Evolutionary conservation across 2,113 vertebrate species (phyloP), one percentile per base, ranked within the genome.

Genomic region (Zosterops japonicus): DNA sequence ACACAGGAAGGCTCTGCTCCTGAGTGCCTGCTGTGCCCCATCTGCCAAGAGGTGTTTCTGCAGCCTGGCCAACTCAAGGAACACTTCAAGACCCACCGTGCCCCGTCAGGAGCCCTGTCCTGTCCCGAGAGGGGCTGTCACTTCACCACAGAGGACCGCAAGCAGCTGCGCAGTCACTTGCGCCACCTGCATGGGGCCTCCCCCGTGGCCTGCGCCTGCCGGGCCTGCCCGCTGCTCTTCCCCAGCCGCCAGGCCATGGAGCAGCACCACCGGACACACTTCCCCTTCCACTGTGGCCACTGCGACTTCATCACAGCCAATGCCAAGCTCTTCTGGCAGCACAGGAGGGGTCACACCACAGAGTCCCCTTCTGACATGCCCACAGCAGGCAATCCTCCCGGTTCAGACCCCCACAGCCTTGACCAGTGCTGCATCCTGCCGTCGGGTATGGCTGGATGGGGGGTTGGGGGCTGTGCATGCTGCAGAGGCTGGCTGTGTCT

Each of bases 221-320:
- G 95, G 16, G 95, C 97, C 96, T 99, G 98, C 89, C 95, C 97
- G 0, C 78, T 96, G 69, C 96, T 98, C 23, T 99, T 99, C 84
- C 94, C 94, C 64, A 98, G 95, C 79, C 96, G 44, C 39, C 95
- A 69, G 4, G 98, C 97, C 93, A 98, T 99, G 98, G 98, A 98
- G 69, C 96, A 90, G 67, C 98, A 99, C 79, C 89, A 92, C 52
- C 97, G 96, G 23, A 91, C 42, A 60, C 98, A 99, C 90, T 96
- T 98, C 87, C 98, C 98, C 20, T 99, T 99, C 90, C 98, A 98
- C 96, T 99, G 99, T 28, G 17, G 92, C 93, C 96, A 33, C 28
- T 99, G 99, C 8, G 68, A 96, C 91, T 99, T 98, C 35, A 56
- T 98, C 89, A 97, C 98, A 1, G 97, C 98, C 87, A 98, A 97